Conservation (phyloP, 2,888 invertebrate genomes). For the Conchocele bisecta region DNA sequence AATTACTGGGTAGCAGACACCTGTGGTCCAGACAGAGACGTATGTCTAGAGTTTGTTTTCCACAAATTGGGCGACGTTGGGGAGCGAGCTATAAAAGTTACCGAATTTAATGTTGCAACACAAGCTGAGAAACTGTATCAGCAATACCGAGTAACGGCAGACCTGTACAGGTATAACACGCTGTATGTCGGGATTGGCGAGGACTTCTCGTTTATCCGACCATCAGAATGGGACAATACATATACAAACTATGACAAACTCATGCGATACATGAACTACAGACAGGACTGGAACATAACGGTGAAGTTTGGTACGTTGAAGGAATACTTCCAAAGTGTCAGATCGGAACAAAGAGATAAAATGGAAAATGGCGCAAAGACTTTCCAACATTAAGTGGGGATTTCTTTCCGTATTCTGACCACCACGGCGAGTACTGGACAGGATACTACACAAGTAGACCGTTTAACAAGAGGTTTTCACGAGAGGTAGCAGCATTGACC, state of each 20-base stretch:
- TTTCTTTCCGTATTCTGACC: slow-evolving; percentile 98
- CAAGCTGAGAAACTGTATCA: slow-evolving; percentile 92
- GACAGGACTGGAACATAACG: slow-evolving; percentile 85
- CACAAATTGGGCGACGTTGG: slow-evolving; percentile 94
- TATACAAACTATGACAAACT: slow-evolving; percentile 94
- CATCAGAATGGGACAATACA: slow-evolving; percentile 96
- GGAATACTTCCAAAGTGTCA: slow-evolving; percentile 92
- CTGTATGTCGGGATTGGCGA: slow-evolving; percentile 97
- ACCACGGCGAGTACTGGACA: slow-evolving; percentile 94
- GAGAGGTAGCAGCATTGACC: slow-evolving; percentile 83
- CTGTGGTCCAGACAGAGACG: slow-evolving; percentile 95
- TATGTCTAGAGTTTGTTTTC: slow-evolving; percentile 84
- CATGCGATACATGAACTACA: slow-evolving; percentile 93
- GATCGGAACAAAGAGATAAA: slow-evolving; percentile 5
- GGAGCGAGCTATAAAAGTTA: slow-evolving; percentile 91
- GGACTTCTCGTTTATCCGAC: slow-evolving; percentile 96
- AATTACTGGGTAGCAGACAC: slow-evolving; percentile 98
- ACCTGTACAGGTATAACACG: slow-evolving; percentile 94
- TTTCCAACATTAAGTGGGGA: slow-evolving; percentile 93
- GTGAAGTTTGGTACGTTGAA: slow-evolving; percentile 90
- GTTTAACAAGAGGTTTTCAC: slow-evolving; percentile 87
- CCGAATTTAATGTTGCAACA: slow-evolving; percentile 91
- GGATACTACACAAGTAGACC: slow-evolving; percentile 95
- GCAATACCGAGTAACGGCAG: slow-evolving; percentile 94
- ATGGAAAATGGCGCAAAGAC: background rate